Conservation (phyloP, 2,888 invertebrate species). For the Calliphora vomitoria region DNA sequence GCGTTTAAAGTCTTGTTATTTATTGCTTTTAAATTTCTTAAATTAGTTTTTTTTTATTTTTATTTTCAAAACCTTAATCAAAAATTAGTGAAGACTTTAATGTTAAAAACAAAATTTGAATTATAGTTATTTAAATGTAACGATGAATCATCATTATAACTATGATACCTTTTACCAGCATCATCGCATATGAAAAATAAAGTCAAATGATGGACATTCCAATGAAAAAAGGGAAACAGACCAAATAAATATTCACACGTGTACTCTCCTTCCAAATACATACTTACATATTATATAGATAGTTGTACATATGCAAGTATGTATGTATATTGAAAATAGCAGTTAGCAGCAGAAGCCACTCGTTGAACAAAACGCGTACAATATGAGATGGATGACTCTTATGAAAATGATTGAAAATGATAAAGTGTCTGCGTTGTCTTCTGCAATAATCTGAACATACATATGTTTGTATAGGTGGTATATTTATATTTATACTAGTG, state of each 20-base stretch:
- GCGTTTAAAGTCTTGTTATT: too few species aligned
- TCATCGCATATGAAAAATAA: background rate
- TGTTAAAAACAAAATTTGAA: too few species aligned
- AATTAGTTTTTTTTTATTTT: too few species aligned
- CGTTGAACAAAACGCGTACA: constrained; percentile 9
- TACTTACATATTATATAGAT: too few species aligned
- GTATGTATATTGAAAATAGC: background rate
- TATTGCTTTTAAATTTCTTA: too few species aligned
- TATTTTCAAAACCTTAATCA: too few species aligned
- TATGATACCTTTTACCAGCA: background rate
- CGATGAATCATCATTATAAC: background rate
- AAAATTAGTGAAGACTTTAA: too few species aligned
- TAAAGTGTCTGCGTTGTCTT: background rate
- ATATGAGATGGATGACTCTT: background rate
- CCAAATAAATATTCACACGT: constrained; percentile 25
- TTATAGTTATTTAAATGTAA: background rate
- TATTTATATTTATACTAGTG: background rate
- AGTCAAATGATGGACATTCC: constrained; percentile 6
- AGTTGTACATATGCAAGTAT: too few species aligned
- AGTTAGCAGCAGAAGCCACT: background rate
- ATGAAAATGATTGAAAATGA: constrained; percentile 30
- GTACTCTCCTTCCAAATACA: background rate
- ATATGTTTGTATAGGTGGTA: too few species aligned
- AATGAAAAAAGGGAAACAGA: constrained; percentile 8
- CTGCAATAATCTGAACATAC: background rate